A percentile compares a stretch with the other conserved stretches of the same genome.
phyloP scores from a whole-genome alignment of 2,113 vertebrate species.

The Tonatia bakeri region DNA sequence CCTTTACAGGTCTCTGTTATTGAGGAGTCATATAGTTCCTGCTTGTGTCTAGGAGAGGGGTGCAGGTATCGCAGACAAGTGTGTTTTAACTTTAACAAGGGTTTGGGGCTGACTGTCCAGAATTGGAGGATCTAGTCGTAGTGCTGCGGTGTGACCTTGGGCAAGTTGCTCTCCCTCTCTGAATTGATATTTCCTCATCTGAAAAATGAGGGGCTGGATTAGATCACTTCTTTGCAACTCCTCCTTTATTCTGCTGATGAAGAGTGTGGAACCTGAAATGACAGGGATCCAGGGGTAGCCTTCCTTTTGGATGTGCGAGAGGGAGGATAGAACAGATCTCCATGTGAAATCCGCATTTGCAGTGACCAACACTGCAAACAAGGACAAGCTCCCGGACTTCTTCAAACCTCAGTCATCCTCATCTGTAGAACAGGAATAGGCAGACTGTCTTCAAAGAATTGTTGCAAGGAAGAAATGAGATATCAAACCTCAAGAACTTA shows the following conservation, averaged over 20 bases:
- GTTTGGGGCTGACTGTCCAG: rapidly evolving
- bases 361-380: neutral
- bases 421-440: neutral
- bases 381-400: neutral
- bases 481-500: rapidly evolving
- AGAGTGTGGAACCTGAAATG: rapidly evolving
- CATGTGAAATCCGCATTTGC: neutral
- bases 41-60: rapidly evolving
- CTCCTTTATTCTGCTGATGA: neutral
- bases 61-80: neutral
- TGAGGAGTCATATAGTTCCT: neutral
- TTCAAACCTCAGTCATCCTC: neutral
- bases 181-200: neutral
- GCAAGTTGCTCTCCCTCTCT: neutral
- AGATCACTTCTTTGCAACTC: neutral
- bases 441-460: neutral
- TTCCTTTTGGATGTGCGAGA: neutral
- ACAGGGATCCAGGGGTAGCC: neutral
- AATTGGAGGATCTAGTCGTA: neutral
- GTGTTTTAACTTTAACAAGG: neutral
- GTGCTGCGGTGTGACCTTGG: neutral
- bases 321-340: no score
- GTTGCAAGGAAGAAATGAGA: neutral
- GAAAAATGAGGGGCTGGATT: neutral
- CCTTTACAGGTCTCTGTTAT: rapidly evolving